phyloP scores from a whole-genome alignment of 2,888 invertebrate species.

The Synanthedon myopaeformis region DNA sequence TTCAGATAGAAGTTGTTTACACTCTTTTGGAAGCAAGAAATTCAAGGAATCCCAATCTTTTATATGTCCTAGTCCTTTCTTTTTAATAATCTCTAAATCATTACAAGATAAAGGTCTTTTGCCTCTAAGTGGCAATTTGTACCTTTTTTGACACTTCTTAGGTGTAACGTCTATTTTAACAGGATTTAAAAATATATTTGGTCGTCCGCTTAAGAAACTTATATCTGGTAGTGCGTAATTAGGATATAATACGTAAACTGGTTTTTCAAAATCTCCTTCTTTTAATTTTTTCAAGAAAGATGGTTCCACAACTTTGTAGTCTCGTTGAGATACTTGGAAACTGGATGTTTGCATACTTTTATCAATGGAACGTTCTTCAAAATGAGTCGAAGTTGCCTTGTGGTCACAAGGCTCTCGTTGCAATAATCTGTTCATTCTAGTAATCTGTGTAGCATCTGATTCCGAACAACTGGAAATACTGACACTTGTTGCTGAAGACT shows the following conservation, averaged over 20 bases:
- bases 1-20: constrained; percentile 81
- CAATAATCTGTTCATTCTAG: constrained; percentile 51
- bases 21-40: constrained; percentile 87
- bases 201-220: constrained; percentile 77
- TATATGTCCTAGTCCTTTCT: constrained; percentile 85
- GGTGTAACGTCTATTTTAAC: constrained; percentile 68
- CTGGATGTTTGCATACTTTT: constrained; percentile 82
- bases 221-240: constrained; percentile 91
- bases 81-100: constrained; percentile 84
- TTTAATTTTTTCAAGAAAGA: constrained; percentile 78
- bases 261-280: constrained; percentile 75
- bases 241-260: constrained; percentile 91
- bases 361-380: constrained; percentile 72
- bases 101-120: constrained; percentile 82
- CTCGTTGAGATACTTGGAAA: constrained; percentile 53
- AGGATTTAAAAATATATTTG: constrained; percentile 81
- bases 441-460: constrained; percentile 66
- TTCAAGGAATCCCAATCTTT: constrained; percentile 95
- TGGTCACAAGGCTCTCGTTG: constrained; percentile 50
- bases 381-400: constrained; percentile 64
- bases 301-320: constrained; percentile 75
- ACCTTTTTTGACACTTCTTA: constrained; percentile 48
- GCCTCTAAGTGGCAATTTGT: constrained; percentile 45
- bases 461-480: constrained; percentile 68
- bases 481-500: constrained; percentile 64